phyloP scores from a whole-genome alignment of 2,888 invertebrate genomes.

The Mechanitis mazaeus region DNA sequence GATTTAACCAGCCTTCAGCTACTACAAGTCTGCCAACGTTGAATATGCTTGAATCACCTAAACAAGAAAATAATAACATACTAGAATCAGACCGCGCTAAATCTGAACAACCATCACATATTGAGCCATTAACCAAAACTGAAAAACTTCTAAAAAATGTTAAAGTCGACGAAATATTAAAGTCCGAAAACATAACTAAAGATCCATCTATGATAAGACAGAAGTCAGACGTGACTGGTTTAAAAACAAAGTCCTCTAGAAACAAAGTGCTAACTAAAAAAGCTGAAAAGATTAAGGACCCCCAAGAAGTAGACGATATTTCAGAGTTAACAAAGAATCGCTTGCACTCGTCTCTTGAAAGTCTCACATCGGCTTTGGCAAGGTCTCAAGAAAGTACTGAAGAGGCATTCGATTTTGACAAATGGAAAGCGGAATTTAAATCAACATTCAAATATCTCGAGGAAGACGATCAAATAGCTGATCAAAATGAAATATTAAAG shows the following conservation, averaged over 20 bases:
- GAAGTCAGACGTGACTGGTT: conserved; percentile 79
- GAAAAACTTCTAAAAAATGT: conserved; percentile 35
- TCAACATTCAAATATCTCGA: conserved; percentile 63
- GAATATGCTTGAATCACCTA: conserved; percentile 72
- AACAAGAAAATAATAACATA: conserved; percentile 56
- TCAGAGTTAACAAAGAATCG: conserved; percentile 60
- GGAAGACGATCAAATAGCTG: conserved; percentile 61
- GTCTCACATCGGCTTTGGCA: conserved; percentile 59
- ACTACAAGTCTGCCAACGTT: conserved; percentile 88
- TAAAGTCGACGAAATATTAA: conserved; percentile 38
- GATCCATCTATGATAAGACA: conserved; percentile 69
- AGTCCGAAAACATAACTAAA: conserved; percentile 50
- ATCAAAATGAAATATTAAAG: conserved; percentile 62
- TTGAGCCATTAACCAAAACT: conserved; percentile 18
- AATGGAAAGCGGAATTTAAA: conserved; percentile 67
- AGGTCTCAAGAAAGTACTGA: conserved; percentile 66
- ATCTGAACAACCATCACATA: conserved; percentile 57
- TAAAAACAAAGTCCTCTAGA: conserved; percentile 65
- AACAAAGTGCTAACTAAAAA: conserved; percentile 53
- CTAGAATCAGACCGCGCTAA: conserved; percentile 51
- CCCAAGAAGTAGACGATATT: conserved; percentile 40
- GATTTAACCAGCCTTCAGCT: conserved; percentile 89
- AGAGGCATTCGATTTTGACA: conserved; percentile 65
- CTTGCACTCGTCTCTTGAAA: conserved; percentile 66
- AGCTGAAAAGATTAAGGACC: conserved; percentile 51